Percentiles rank a stretch among this genome's conserved stretches.
phyloP scores from a whole-genome alignment of 1,140 invertebrate genomes.

The Chionoecetes opilio region DNA sequence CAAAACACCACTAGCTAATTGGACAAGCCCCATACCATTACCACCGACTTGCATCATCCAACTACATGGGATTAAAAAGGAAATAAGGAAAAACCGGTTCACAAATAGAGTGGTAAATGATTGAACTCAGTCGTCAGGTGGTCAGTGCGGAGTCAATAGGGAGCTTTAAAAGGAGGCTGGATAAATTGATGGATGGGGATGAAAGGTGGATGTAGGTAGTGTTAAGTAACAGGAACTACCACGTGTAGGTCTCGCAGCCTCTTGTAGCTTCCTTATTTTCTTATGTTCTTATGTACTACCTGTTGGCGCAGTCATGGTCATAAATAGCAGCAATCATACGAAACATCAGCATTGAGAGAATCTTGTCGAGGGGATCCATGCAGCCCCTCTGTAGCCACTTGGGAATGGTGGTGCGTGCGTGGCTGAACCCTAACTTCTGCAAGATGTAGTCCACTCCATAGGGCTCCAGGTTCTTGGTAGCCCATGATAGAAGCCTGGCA shows the following conservation, averaged over 20 bases:
- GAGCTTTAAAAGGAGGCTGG: too few relatives aligned
- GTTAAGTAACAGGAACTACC: too few relatives aligned
- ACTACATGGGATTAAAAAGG: too few relatives aligned
- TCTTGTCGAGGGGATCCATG: constrained; percentile 97
- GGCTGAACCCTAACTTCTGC: constrained; percentile 97
- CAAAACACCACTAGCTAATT: background rate
- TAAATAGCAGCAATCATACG: constrained; percentile 83
- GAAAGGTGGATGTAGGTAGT: too few relatives aligned
- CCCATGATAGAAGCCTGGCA: constrained; percentile 94
- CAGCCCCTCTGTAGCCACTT: constrained; percentile 99
- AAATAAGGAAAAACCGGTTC: too few relatives aligned
- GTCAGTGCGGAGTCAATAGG: too few relatives aligned
- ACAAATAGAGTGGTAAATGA: too few relatives aligned
- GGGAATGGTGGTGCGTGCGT: constrained; percentile 98
- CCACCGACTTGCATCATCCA: background rate
- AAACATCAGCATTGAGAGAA: constrained; percentile 86
- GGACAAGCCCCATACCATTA: background rate
- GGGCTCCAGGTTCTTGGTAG: constrained; percentile 97
- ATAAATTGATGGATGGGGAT: too few relatives aligned
- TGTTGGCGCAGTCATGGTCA: constrained; percentile 79
- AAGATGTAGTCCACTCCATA: constrained; percentile 99
- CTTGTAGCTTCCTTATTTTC: too few relatives aligned
- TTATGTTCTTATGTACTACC: too few relatives aligned
- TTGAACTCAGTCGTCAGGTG: too few relatives aligned
- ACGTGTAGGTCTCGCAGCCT: too few relatives aligned